phyloP scores from a whole-genome alignment of 2,797 vertebrate genomes.

The Mus minutoides region DNA sequence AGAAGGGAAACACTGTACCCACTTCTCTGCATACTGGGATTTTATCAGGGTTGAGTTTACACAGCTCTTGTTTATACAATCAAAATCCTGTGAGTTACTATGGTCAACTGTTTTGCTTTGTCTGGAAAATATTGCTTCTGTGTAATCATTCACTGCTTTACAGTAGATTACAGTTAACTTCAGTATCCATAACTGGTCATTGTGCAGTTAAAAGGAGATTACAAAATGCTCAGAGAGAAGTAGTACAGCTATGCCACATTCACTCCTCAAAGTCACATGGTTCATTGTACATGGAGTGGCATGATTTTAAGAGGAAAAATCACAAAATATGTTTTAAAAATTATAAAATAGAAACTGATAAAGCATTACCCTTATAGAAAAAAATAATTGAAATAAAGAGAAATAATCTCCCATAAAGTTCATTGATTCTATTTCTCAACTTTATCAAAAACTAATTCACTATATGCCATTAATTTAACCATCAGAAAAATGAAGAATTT shows the following conservation, averaged over 20 bases:
- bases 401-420: not conserved
- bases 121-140: no score
- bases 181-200: not conserved
- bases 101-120: no score
- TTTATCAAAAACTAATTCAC: not conserved
- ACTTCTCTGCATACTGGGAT: not conserved
- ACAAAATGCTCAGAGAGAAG: not conserved
- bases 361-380: not conserved
- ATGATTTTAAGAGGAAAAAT: not conserved
- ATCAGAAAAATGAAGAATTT: not conserved
- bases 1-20: not conserved
- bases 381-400: not conserved
- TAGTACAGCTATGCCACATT: not conserved
- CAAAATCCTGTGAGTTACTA: not conserved
- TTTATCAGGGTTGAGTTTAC: not conserved
- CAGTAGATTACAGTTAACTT: not conserved
- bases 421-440: not conserved
- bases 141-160: not conserved
- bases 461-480: not conserved
- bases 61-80: not conserved
- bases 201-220: not conserved
- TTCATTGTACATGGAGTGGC: not conserved
- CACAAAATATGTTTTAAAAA: constrained; percentile 10
- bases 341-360: constrained; percentile 4
- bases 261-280: not conserved